These are phyloP conservation scores for Nothobranchius kuhntae DNA, from an alignment of 2,113 vertebrate genomes.

Conservation along the genomic window DNA sequence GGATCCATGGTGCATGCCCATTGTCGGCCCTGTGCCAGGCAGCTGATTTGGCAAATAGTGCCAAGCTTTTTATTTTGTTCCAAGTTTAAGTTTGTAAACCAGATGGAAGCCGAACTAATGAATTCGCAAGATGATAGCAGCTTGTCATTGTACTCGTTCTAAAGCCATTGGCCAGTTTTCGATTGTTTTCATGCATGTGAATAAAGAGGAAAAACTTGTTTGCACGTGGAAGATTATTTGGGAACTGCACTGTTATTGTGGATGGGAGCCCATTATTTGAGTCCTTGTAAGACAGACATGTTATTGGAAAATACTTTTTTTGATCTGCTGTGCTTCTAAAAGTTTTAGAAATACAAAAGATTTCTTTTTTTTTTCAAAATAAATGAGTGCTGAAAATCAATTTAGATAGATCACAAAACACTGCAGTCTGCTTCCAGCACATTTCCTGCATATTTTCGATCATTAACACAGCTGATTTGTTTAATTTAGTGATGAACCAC, in stretches of 20 bases:
- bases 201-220: constrained; percentile 13
- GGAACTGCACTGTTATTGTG: background rate
- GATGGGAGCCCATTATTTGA: too few relatives aligned
- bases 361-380: too few relatives aligned
- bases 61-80: constrained; percentile 18
- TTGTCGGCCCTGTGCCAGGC: constrained; percentile 57
- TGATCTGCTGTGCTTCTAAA: too few relatives aligned
- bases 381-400: too few relatives aligned
- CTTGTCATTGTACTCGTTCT: constrained; percentile 33
- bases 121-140: constrained; percentile 45
- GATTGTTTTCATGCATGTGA: constrained; percentile 24
- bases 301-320: too few relatives aligned
- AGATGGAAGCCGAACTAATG: constrained; percentile 67
- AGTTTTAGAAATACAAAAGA: too few relatives aligned
- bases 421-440: too few relatives aligned
- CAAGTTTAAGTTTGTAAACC: constrained; percentile 61
- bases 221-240: background rate
- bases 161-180: constrained; percentile 28
- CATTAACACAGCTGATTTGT: too few relatives aligned
- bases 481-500: too few relatives aligned
- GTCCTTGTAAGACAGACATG: too few relatives aligned
- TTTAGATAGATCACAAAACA: too few relatives aligned
- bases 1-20: constrained; percentile 42
- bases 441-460: too few relatives aligned
- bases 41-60: constrained; percentile 69